phyloP scores from a whole-genome alignment of 2,888 invertebrate genomes.

The Tubiluchus corallicola region DNA sequence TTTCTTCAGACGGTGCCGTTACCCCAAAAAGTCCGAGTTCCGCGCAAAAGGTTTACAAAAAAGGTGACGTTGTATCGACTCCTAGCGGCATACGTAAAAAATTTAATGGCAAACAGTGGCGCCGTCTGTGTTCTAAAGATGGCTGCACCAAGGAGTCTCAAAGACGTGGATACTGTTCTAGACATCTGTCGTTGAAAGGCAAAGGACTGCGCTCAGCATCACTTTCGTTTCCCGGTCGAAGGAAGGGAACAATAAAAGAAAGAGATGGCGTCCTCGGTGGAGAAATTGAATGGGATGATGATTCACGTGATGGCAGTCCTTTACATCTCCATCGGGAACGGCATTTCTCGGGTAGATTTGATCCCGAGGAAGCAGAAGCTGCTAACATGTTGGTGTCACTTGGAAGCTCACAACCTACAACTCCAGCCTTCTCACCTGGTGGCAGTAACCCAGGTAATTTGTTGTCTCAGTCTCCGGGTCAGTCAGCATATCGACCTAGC shows the following conservation, averaged over 20 bases:
- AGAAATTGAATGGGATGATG: slow-evolving; percentile 58
- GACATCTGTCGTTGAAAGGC: slow-evolving; percentile 80
- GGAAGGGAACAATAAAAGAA: slow-evolving; percentile 25
- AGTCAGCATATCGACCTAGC: slow-evolving; percentile 47
- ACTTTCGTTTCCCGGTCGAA: slow-evolving; percentile 18
- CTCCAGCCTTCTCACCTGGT: slow-evolving; percentile 50
- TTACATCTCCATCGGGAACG: slow-evolving; percentile 14
- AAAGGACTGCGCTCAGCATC: slow-evolving; percentile 25
- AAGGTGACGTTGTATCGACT: slow-evolving; percentile 85
- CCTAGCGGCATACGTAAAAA: slow-evolving; percentile 93
- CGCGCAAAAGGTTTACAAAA: slow-evolving; percentile 31
- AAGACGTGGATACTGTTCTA: slow-evolving; percentile 82
- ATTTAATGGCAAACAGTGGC: slow-evolving; percentile 99
- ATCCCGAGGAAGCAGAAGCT: slow-evolving; percentile 86
- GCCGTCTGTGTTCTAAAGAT: slow-evolving; percentile 83
- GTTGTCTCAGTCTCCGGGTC: slow-evolving; percentile 23
- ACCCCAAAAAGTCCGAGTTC: slow-evolving; percentile 2
- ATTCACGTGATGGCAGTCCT: slow-evolving; percentile 52
- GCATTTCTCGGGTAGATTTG: slow-evolving; percentile 48
- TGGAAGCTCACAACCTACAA: slow-evolving; percentile 78
- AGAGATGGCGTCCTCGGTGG: slow-evolving; percentile 23
- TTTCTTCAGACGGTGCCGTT: slow-evolving; percentile 5
- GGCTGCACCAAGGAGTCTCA: slow-evolving; percentile 94
- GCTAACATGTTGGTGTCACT: slow-evolving; percentile 88
- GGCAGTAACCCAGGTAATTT: slow-evolving; percentile 18